Evolutionary conservation across 2,888 invertebrate species (phyloP).

Genomic region (Tuberolachnus salignus): DNA sequence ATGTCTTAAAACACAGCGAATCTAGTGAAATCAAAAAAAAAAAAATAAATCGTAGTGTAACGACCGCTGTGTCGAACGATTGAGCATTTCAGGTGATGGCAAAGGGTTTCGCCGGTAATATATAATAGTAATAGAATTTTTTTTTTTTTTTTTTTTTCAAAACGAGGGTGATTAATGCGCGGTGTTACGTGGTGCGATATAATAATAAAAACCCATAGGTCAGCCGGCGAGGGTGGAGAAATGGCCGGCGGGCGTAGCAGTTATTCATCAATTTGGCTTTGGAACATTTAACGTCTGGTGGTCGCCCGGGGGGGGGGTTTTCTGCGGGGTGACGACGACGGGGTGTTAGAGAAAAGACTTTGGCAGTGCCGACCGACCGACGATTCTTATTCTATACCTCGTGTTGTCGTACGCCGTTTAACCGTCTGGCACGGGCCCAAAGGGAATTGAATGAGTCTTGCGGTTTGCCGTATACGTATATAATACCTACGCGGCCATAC

Average conservation of each 20-base stretch:
- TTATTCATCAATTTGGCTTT: constrained; percentile 54
- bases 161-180: constrained; percentile 8
- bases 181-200: background rate
- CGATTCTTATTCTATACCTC: background rate
- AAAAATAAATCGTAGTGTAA: too few species aligned
- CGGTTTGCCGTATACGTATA: constrained; percentile 3
- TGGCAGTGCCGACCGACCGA: constrained; percentile 21
- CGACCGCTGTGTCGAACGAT: too few species aligned
- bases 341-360: constrained; percentile 17
- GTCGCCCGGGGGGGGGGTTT: background rate
- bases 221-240: background rate
- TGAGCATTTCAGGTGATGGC: too few species aligned
- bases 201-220: background rate
- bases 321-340: background rate
- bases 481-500: background rate
- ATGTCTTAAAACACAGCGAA: too few species aligned
- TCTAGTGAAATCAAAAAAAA: too few species aligned
- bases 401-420: constrained; percentile 12
- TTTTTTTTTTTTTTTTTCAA: too few species aligned
- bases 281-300: constrained; percentile 43
- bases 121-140: too few species aligned
- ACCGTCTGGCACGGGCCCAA: constrained; percentile 39
- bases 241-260: background rate
- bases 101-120: too few species aligned
- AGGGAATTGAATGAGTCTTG: constrained; percentile 52